These are phyloP conservation scores for Spodoptera litura DNA, from an alignment of 1,140 invertebrate species.

Conservation along the genomic window DNA sequence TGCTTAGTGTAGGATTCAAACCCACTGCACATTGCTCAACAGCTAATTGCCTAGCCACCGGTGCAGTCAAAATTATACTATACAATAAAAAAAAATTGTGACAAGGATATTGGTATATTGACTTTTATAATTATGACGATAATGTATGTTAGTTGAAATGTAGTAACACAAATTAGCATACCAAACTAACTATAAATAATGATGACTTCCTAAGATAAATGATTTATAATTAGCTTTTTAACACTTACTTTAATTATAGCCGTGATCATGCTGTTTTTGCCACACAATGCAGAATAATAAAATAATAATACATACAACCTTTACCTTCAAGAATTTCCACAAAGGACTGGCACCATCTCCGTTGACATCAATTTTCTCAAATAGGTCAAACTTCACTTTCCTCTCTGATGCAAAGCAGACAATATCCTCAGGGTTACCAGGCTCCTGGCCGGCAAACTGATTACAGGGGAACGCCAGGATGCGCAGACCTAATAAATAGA, in stretches of 20 bases:
- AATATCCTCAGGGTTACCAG: slow-evolving; percentile 91
- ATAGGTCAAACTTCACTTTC: slow-evolving; percentile 92
- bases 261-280: background rate
- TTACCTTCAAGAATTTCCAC: slow-evolving; percentile 94
- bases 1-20: no score
- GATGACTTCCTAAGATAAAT: no score
- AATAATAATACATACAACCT: slow-evolving; percentile 2
- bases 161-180: no score
- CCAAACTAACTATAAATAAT: no score
- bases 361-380: slow-evolving; percentile 95
- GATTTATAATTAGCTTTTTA: no score
- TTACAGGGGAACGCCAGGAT: slow-evolving; percentile 97
- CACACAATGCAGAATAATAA: slow-evolving; percentile 1
- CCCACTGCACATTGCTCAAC: no score
- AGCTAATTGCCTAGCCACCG: no score
- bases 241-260: background rate
- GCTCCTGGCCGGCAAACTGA: slow-evolving; percentile 95
- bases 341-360: slow-evolving; percentile 94
- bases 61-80: no score
- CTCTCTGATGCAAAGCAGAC: slow-evolving; percentile 91
- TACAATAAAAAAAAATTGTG: no score
- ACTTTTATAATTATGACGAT: no score
- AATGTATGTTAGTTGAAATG: no score
- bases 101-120: no score
- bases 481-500: slow-evolving; percentile 86